Conservation (phyloP, 37 sponge, comb jelly and placozoan genomes). For the Hexactinellida sp. region DNA sequence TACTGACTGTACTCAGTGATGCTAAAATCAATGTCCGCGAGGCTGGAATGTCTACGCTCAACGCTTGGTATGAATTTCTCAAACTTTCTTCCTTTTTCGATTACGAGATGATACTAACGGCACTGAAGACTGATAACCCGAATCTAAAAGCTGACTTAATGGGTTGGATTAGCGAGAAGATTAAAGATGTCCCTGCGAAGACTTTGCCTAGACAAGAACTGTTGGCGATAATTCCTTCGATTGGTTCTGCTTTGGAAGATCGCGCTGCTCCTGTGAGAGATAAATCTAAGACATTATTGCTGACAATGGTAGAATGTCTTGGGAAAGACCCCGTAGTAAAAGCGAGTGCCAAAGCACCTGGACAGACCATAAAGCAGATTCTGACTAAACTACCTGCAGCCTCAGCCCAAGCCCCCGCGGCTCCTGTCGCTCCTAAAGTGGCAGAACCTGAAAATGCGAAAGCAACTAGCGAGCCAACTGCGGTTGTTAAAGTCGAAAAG, state of each 20-base stretch:
- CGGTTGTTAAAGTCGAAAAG: neutral
- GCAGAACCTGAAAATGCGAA: neutral
- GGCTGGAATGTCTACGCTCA: slow-evolving; percentile 45
- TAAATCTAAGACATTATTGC: slow-evolving; percentile 35
- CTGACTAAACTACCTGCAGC: neutral
- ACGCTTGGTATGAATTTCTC: slow-evolving; percentile 39
- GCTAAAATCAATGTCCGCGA: slow-evolving; percentile 50
- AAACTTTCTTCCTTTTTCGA: slow-evolving; percentile 44
- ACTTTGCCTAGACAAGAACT: slow-evolving; percentile 23
- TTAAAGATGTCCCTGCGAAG: neutral
- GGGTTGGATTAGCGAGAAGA: neutral
- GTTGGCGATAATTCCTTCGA: slow-evolving; percentile 27
- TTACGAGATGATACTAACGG: slow-evolving; percentile 38
- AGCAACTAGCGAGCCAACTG: neutral
- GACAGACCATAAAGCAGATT: neutral
- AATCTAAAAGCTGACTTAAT: slow-evolving; percentile 58
- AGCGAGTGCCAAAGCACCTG: slow-evolving; percentile 15
- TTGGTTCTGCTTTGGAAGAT: slow-evolving; percentile 60
- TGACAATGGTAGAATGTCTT: slow-evolving; percentile 42
- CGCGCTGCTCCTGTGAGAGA: slow-evolving; percentile 60
- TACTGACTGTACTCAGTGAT: slow-evolving; percentile 35
- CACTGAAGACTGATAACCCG: slow-evolving; percentile 67
- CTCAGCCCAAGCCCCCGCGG: neutral
- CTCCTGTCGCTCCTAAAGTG: neutral
- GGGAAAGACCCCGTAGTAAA: slow-evolving; percentile 55